Conservation (phyloP, 2,797 vertebrate species). For the Huso huso region DNA sequence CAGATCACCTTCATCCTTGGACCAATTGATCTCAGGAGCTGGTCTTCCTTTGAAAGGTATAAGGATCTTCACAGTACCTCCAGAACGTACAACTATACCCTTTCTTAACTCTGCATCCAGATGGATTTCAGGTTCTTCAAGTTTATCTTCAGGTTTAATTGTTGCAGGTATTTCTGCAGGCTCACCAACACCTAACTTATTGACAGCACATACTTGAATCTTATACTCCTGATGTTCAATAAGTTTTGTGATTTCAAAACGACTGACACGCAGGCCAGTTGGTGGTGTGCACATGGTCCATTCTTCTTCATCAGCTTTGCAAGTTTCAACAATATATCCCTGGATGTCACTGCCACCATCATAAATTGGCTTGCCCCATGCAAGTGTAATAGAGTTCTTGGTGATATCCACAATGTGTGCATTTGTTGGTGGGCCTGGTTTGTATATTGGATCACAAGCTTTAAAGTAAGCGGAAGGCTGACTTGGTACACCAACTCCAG, state of each 20-base stretch:
- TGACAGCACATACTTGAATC: slow-evolving; percentile 86
- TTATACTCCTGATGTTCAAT: slow-evolving; percentile 89
- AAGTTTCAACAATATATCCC: slow-evolving; percentile 89
- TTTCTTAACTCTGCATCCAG: slow-evolving; percentile 93
- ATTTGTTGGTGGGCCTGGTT: slow-evolving; percentile 86
- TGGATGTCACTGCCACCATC: slow-evolving; percentile 87
- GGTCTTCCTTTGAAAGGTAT: slow-evolving; percentile 93
- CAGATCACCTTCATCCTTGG: slow-evolving; percentile 83
- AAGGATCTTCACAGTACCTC: slow-evolving; percentile 83
- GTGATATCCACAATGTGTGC: slow-evolving; percentile 79
- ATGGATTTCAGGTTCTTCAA: slow-evolving; percentile 83
- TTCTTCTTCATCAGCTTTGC: slow-evolving; percentile 90
- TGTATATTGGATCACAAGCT: slow-evolving; percentile 88
- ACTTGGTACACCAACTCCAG: slow-evolving; percentile 83
- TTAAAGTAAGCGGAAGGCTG: slow-evolving; percentile 82
- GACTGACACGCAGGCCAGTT: slow-evolving; percentile 80
- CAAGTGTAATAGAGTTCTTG: slow-evolving; percentile 74
- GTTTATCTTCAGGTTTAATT: slow-evolving; percentile 86
- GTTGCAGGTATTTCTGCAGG: slow-evolving; percentile 75
- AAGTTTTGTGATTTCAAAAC: slow-evolving; percentile 89
- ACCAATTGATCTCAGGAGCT: slow-evolving; percentile 84
- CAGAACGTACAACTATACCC: slow-evolving; percentile 83
- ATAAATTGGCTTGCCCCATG: slow-evolving; percentile 90
- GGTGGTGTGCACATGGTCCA: slow-evolving; percentile 90
- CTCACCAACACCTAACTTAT: slow-evolving; percentile 92